These are phyloP conservation scores for Pandemis corylana DNA, from an alignment of 2,888 invertebrate species.

Conservation along the genomic window DNA sequence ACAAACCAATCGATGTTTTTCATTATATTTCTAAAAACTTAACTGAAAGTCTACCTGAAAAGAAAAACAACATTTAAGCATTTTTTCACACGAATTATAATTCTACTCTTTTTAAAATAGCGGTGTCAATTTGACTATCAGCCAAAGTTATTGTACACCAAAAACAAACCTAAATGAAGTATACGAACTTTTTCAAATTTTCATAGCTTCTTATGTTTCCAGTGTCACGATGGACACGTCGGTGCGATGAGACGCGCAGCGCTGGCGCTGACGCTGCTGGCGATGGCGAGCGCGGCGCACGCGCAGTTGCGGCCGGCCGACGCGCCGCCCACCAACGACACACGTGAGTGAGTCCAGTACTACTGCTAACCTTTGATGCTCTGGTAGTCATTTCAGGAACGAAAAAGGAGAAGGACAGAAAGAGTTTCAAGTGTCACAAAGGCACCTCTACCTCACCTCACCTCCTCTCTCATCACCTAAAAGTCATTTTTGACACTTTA, in stretches of 20 bases:
- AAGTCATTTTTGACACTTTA: too few relatives aligned
- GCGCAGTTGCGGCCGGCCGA: conserved; percentile 79
- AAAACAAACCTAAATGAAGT: too few relatives aligned
- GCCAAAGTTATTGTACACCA: too few relatives aligned
- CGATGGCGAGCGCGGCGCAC: conserved; percentile 62
- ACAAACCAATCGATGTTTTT: too few relatives aligned
- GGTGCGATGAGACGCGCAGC: conserved; percentile 73
- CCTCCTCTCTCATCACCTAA: too few relatives aligned
- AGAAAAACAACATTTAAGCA: too few relatives aligned
- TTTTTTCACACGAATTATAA: too few relatives aligned
- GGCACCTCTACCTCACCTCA: too few relatives aligned
- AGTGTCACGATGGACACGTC: conserved; percentile 64
- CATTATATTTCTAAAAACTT: too few relatives aligned
- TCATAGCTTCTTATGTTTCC: conserved; percentile 49
- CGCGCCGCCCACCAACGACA: conserved; percentile 77
- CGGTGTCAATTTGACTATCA: too few relatives aligned
- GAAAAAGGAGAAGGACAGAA: not conserved
- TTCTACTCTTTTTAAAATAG: too few relatives aligned
- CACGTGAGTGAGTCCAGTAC: conserved; percentile 71
- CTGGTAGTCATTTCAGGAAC: not conserved
- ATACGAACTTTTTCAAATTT: not conserved
- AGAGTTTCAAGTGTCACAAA: not conserved
- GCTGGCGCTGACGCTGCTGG: conserved; percentile 70
- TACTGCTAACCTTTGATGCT: not conserved
- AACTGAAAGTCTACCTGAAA: too few relatives aligned